These are phyloP conservation scores for Gobius niger DNA, from an alignment of 2,113 vertebrate genomes.

Conservation along the genomic window DNA sequence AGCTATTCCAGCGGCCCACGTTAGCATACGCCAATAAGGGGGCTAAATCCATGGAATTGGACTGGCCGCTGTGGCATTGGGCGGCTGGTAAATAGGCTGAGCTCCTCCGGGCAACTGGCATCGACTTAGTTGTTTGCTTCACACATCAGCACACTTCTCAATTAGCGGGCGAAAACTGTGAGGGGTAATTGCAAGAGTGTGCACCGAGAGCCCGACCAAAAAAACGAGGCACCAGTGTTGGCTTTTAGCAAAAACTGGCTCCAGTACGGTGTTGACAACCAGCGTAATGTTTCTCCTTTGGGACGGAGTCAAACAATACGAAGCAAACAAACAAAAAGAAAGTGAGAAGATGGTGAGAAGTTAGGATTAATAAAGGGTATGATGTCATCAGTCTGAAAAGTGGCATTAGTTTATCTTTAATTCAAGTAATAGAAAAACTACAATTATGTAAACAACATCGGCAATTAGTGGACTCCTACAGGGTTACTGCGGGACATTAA, in stretches of 20 bases:
- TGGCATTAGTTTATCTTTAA: too few species aligned
- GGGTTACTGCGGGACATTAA: too few species aligned
- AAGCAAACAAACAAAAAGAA: too few species aligned
- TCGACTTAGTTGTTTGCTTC: slow-evolving; percentile 13
- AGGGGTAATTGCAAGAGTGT: slow-evolving; percentile 4
- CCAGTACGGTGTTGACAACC: not conserved
- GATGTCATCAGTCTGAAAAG: too few species aligned
- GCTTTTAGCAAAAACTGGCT: not conserved
- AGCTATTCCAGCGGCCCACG: slow-evolving; percentile 11
- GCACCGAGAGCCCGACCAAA: not conserved
- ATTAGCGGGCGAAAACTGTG: not conserved
- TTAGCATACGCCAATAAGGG: slow-evolving; percentile 32
- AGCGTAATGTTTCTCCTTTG: not conserved
- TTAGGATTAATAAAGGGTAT: too few species aligned
- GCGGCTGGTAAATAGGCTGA: not conserved
- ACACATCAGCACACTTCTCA: not conserved
- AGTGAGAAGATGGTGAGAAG: too few species aligned
- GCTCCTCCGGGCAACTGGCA: slow-evolving; percentile 8
- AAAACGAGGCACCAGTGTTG: not conserved
- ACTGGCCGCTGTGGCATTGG: not conserved
- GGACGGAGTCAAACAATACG: too few species aligned
- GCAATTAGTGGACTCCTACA: too few species aligned
- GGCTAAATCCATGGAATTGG: not conserved
- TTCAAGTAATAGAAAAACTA: too few species aligned
- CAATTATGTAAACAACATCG: too few species aligned